A percentile compares a stretch with the other conserved stretches of the same genome.
Conservation (phyloP, 2,888 invertebrate genomes). For the Galerucella calmariensis region DNA sequence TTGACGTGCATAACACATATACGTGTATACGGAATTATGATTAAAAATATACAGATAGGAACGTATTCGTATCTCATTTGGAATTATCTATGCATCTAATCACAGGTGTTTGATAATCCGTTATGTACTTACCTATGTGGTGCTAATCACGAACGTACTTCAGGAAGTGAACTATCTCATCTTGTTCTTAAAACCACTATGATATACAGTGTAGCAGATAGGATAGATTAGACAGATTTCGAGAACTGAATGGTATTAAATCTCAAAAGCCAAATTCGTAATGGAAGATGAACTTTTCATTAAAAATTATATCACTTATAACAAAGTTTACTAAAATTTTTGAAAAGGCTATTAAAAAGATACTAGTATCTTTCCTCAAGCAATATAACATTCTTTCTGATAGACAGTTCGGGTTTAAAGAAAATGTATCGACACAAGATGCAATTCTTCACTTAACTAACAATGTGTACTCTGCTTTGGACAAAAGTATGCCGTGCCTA, state of each 20-base stretch:
- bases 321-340: too few relatives aligned
- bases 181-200: conserved; percentile 27
- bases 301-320: too few relatives aligned
- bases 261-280: neutral
- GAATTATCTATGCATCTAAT: conserved; percentile 46
- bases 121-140: conserved; percentile 39
- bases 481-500: too few relatives aligned
- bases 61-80: conserved; percentile 30
- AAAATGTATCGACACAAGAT: too few relatives aligned
- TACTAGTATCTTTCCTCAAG: too few relatives aligned
- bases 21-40: neutral
- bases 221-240: neutral
- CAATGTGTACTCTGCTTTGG: too few relatives aligned
- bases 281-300: neutral
- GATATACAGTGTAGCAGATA: neutral
- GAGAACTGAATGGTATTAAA: neutral
- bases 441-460: too few relatives aligned
- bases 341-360: too few relatives aligned
- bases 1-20: neutral
- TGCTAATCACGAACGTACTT: conserved; percentile 47
- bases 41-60: conserved; percentile 5
- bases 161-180: conserved; percentile 46
- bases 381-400: too few relatives aligned
- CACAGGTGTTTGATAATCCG: conserved; percentile 48
- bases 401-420: too few relatives aligned